These are phyloP conservation scores for Enteromius unitaeniatus DNA, from an alignment of 2,797 vertebrate species.

Conservation along the genomic window DNA sequence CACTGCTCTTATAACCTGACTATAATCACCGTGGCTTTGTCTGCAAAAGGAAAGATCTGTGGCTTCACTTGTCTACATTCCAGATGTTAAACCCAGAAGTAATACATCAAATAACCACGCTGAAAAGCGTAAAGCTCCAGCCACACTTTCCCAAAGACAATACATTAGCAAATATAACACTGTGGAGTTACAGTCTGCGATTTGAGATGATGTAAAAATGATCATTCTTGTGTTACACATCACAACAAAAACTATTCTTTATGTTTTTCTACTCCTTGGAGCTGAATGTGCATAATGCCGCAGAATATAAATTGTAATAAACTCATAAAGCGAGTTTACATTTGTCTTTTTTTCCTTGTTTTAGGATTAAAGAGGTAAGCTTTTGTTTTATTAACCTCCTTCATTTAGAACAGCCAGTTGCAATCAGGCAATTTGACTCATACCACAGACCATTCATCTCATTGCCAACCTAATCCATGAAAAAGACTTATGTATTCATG, in stretches of 20 bases:
- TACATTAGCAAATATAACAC: neutral
- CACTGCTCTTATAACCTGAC: constrained; percentile 44
- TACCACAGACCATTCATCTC: constrained; percentile 67
- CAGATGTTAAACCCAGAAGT: constrained; percentile 36
- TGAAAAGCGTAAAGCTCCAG: constrained; percentile 28
- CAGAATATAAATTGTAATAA: constrained; percentile 57
- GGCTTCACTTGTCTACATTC: constrained; percentile 42
- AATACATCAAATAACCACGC: constrained; percentile 22
- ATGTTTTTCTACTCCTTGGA: neutral
- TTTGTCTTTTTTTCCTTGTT: constrained; percentile 56
- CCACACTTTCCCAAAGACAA: neutral
- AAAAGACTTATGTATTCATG: constrained; percentile 80
- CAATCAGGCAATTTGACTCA: constrained; percentile 70
- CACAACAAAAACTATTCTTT: neutral
- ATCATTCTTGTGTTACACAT: neutral
- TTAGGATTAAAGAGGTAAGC: constrained; percentile 57
- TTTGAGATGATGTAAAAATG: neutral
- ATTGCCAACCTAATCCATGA: constrained; percentile 78
- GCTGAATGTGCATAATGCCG: constrained; percentile 5
- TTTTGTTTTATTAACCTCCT: constrained; percentile 63
- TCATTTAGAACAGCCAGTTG: constrained; percentile 58
- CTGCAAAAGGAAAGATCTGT: constrained; percentile 35
- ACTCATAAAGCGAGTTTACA: constrained; percentile 47
- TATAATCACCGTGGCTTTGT: constrained; percentile 52
- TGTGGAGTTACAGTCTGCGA: neutral